Evolutionary conservation across 2,113 vertebrate species (phyloP).

Genomic region (Azemiops feae): DNA sequence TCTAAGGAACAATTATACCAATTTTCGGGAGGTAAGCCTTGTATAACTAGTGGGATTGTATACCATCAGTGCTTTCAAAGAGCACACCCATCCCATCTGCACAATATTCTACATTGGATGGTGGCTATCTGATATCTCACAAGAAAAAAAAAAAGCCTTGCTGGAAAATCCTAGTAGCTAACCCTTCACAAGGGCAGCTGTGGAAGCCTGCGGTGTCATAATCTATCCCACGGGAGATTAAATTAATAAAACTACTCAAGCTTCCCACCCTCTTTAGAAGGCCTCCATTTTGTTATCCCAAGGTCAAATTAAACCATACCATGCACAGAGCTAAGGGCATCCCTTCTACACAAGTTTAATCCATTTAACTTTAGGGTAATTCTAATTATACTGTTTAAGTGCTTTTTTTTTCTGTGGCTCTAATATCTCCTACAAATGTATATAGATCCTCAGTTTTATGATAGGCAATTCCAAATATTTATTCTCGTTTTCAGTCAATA

Average conservation of each 20-base stretch:
- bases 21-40: background rate
- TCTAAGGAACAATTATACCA: background rate
- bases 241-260: conserved; percentile 3
- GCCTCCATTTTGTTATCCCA: background rate
- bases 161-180: background rate
- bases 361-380: background rate
- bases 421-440: background rate
- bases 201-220: background rate
- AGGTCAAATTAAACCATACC: background rate
- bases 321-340: background rate
- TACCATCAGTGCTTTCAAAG: background rate
- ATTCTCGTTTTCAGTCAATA: background rate
- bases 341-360: background rate
- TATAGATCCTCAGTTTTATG: background rate
- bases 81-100: no score
- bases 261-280: background rate
- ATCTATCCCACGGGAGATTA: background rate
- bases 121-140: background rate
- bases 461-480: background rate
- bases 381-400: background rate
- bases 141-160: background rate
- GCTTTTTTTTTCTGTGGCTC: background rate
- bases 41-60: background rate
- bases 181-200: background rate
- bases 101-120: background rate